These are phyloP conservation scores for Desmophyllum pertusum DNA, from an alignment of 92 coral and sea anemone species.

Conservation along the genomic window DNA sequence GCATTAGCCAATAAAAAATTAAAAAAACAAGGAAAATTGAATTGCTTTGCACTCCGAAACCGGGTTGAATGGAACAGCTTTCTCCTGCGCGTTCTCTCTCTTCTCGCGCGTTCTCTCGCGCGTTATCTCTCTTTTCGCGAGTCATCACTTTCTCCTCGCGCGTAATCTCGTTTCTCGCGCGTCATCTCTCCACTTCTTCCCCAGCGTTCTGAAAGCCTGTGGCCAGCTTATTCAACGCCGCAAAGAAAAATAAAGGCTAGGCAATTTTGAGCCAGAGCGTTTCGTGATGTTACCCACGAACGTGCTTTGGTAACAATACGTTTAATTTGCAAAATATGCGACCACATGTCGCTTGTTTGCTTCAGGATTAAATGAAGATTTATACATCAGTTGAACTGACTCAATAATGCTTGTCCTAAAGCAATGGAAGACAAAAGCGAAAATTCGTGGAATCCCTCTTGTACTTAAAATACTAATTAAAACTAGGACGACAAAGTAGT, in stretches of 20 bases:
- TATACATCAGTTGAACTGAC: neutral
- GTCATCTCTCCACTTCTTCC: neutral
- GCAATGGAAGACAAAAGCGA: conserved; percentile 11
- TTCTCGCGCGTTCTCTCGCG: neutral
- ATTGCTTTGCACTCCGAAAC: neutral
- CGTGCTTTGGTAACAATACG: neutral
- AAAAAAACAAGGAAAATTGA: too few relatives aligned
- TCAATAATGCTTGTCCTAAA: neutral
- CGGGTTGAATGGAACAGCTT: too few relatives aligned
- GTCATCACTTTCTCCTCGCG: neutral
- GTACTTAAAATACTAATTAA: neutral
- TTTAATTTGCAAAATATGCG: conserved; percentile 30
- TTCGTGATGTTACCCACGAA: conserved; percentile 15
- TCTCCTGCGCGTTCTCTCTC: too few relatives aligned
- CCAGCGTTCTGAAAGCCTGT: neutral
- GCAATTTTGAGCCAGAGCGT: neutral
- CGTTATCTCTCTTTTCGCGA: too few relatives aligned
- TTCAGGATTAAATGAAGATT: conserved; percentile 15
- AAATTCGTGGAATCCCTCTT: conserved; percentile 19
- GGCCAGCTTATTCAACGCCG: neutral
- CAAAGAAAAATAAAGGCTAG: neutral
- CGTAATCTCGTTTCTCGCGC: neutral
- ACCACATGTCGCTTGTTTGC: conserved; percentile 19
- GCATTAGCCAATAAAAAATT: neutral
- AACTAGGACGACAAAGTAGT: neutral